Conservation (phyloP, 1,140 invertebrate genomes). For the Ephestia elutella region DNA sequence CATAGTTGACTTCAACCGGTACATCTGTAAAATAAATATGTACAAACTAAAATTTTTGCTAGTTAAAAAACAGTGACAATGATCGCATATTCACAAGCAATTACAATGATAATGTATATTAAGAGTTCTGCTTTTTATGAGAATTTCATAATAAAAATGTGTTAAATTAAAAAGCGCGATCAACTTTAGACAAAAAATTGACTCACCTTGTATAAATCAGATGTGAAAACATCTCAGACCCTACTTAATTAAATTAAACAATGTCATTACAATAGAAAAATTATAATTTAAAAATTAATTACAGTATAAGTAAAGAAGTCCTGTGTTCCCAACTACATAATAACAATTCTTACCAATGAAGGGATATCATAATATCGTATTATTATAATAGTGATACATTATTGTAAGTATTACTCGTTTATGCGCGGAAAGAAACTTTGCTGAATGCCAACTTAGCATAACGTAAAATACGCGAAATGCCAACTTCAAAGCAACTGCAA, state of each 20-base stretch:
- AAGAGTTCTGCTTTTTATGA: too few species aligned
- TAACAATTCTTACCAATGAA: conserved; percentile 31
- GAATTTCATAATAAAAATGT: too few species aligned
- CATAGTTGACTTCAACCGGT: too few species aligned
- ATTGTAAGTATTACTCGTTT: conserved; percentile 2
- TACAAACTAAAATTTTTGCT: too few species aligned
- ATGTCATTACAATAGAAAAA: conserved; percentile 63
- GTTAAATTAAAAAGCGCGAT: neutral
- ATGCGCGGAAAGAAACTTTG: neutral
- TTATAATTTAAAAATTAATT: conserved; percentile 74
- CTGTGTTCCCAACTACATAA: conserved; percentile 41
- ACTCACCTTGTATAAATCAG: neutral
- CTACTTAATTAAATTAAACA: conserved; percentile 33
- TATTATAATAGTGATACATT: conserved; percentile 21
- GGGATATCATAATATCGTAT: conserved; percentile 30
- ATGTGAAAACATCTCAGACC: neutral
- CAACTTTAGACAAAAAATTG: neutral
- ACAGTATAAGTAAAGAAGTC: conserved; percentile 63
- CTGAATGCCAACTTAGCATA: neutral
- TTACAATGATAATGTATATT: too few species aligned
- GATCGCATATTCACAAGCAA: too few species aligned
- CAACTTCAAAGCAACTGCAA: too few species aligned
- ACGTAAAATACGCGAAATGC: neutral
- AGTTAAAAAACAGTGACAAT: too few species aligned
- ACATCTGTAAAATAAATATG: too few species aligned